Base-by-base conservation (phyloP, 2,797 vertebrate species). In the Toxotes lorentzi region DNA sequence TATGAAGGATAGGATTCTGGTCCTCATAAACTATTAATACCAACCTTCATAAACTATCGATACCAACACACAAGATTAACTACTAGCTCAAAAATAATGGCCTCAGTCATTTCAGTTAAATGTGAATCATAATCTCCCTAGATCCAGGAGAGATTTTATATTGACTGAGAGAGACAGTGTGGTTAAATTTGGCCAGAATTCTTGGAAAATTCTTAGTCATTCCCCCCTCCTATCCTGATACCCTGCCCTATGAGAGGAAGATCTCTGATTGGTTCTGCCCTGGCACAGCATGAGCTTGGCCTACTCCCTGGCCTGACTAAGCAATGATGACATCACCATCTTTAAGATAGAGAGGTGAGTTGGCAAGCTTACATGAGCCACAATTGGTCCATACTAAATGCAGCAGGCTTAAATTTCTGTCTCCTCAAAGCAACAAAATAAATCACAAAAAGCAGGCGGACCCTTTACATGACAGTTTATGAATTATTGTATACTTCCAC, bases 391-490 rank as follows among this genome's bases (percentile, higher is more conserved):
- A 10, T 32, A 48, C 19, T 32, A 35, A 60, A 72, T 47, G 14
- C 62, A 54, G 34, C 11, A 21, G 47, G 21, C 61, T 19, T 30
- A 64, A 40, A 63, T 81, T 51, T 81, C 7, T 60, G 27, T 54
- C 57, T n/a, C 4, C 10, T 57, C 12, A 51, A 54, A 73, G 58
- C 21, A 73, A 45, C 41, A 0, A 48, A 73, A 76, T 83, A 68
- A 83, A 80, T 83, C 77, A 83, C 34, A 13, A 30, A 54, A 56
- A 74, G 27, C 68, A 47, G 32, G 34, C 34, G 5, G 41, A 51
- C 23, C 45, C 54, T 73, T 60, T 27, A 63, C 41, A 62, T 59
- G 24, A 30, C 30, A 24, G 7, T 4, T 38, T 66, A 23, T 82
- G 40, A 77, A 48, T 60, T 63, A 73, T 57, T 54, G 13, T 35